Evolutionary conservation across 2,797 vertebrate genomes (phyloP).

Genomic region (Knipowitschia caucasica): DNA sequence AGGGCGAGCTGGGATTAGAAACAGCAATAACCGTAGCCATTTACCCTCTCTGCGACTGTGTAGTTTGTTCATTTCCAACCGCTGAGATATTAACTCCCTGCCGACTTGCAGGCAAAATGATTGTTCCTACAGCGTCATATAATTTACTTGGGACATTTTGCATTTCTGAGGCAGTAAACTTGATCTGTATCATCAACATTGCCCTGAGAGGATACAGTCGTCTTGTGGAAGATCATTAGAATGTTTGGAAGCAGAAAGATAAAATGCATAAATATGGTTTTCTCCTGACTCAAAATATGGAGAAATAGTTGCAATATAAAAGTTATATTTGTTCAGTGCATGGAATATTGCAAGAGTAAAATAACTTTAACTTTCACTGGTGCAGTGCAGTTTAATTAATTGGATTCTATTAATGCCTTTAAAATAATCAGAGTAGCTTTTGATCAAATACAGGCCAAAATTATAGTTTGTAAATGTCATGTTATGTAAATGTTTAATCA

Average conservation of each 20-base stretch:
- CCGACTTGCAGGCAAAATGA: slow-evolving; percentile 34
- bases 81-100: slow-evolving; percentile 50
- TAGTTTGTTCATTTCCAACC: slow-evolving; percentile 39
- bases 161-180: slow-evolving; percentile 40
- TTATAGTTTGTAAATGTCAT: no score
- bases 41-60: slow-evolving; percentile 29
- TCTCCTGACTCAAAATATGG: slow-evolving; percentile 21
- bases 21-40: slow-evolving; percentile 43
- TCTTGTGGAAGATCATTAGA: slow-evolving; percentile 42
- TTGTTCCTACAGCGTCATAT: slow-evolving; percentile 32
- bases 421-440: no score
- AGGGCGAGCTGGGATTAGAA: slow-evolving; percentile 32
- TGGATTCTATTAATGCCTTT: no score
- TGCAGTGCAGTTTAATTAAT: no score
- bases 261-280: slow-evolving; percentile 40
- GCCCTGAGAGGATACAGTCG: slow-evolving; percentile 31
- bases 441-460: no score
- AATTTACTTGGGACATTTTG: slow-evolving; percentile 39
- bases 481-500: no score
- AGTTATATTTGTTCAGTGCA: slow-evolving; percentile 38
- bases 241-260: slow-evolving; percentile 47
- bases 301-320: slow-evolving; percentile 18
- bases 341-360: slow-evolving; percentile 29
- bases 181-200: slow-evolving; percentile 46
- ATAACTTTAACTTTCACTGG: neutral